These are phyloP conservation scores for Scrobipalpa costella DNA, from an alignment of 2,888 invertebrate genomes.

Conservation along the genomic window DNA sequence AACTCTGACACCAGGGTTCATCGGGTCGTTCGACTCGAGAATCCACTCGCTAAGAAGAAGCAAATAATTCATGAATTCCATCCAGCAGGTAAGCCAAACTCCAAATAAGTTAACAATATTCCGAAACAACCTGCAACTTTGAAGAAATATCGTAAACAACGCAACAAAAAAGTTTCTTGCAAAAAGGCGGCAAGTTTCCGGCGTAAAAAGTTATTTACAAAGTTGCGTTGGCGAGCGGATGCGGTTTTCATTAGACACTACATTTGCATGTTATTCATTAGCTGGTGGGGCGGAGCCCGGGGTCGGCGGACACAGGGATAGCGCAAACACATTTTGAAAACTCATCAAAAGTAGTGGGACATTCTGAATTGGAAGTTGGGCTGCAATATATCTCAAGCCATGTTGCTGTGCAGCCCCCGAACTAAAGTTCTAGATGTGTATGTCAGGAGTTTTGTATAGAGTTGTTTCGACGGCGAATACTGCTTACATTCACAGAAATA, in stretches of 20 bases:
- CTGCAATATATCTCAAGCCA: background rate
- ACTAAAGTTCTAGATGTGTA: too few species aligned
- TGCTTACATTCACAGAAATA: too few species aligned
- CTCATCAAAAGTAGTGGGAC: background rate
- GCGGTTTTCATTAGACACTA: constrained; percentile 68
- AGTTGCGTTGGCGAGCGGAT: constrained; percentile 24
- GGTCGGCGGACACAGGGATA: background rate
- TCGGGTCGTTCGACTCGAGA: too few species aligned
- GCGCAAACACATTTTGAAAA: background rate
- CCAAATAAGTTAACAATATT: background rate
- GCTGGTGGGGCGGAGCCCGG: constrained; percentile 32
- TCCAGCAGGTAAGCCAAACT: background rate
- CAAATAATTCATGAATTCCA: background rate
- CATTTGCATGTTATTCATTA: constrained; percentile 78
- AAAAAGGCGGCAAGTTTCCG: constrained; percentile 7
- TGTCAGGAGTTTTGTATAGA: too few species aligned
- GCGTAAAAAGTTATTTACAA: constrained; percentile 26
- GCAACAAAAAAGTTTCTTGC: constrained; percentile 10
- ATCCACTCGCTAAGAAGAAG: background rate
- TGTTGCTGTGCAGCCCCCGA: too few species aligned
- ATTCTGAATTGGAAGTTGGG: background rate
- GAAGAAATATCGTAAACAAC: background rate
- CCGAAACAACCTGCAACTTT: background rate
- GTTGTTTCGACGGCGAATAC: too few species aligned
- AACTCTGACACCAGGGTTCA: too few species aligned